phyloP scores from a whole-genome alignment of 2,888 invertebrate genomes.

The Rhabditophanes sp. region DNA sequence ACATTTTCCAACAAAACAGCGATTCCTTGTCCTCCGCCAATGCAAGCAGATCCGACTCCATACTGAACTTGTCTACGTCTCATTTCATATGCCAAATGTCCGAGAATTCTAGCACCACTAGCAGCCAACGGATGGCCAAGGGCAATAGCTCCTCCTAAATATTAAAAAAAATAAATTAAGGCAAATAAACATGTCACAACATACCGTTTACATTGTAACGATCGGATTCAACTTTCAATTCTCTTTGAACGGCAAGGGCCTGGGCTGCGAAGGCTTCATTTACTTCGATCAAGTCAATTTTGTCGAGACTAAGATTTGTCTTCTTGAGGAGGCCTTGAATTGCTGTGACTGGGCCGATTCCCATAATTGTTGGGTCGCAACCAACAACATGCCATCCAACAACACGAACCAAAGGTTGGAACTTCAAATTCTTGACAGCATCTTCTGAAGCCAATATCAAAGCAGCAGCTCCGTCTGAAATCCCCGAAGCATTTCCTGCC shows the following conservation, averaged over 20 bases:
- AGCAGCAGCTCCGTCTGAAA: conserved; percentile 90
- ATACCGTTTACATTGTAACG: conserved; percentile 73
- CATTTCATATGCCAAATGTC: conserved; percentile 35
- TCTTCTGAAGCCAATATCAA: conserved; percentile 77
- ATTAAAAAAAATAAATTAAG: neutral
- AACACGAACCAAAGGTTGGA: conserved; percentile 75
- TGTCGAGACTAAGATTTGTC: conserved; percentile 62
- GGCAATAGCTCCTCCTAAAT: conserved; percentile 41
- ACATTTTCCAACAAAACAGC: conserved; percentile 65
- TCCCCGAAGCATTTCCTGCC: conserved; percentile 52
- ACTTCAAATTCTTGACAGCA: conserved; percentile 61
- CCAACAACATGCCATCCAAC: conserved; percentile 73
- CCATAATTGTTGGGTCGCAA: conserved; percentile 93
- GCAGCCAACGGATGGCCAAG: conserved; percentile 40
- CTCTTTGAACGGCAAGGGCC: conserved; percentile 72
- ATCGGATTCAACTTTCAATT: conserved; percentile 65
- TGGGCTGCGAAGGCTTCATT: conserved; percentile 97
- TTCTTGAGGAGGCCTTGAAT: conserved; percentile 67
- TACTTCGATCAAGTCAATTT: conserved; percentile 68
- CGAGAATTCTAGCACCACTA: conserved; percentile 35
- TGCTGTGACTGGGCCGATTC: conserved; percentile 56
- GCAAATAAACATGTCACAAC: too few relatives aligned
- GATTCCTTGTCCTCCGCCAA: conserved; percentile 95
- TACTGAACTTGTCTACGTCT: conserved; percentile 49
- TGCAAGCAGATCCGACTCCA: conserved; percentile 86